Percentiles rank a stretch among this genome's conserved stretches.
These are phyloP conservation scores for Fissipunctia ypsillon DNA, from an alignment of 2,888 invertebrate species.

Conservation along the genomic window DNA sequence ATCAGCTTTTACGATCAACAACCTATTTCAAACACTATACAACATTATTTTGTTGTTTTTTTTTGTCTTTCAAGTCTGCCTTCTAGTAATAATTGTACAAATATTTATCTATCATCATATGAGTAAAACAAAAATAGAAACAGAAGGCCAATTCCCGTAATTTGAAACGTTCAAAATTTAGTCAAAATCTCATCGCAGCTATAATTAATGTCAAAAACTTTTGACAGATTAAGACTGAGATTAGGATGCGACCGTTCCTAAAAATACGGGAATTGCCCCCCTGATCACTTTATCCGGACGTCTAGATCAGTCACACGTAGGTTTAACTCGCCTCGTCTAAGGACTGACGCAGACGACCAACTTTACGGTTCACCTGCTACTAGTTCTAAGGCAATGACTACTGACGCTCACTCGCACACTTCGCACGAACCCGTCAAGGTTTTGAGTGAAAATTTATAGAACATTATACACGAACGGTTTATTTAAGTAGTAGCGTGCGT, in stretches of 20 bases:
- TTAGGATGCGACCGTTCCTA: too few species aligned
- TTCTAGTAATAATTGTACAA: background rate
- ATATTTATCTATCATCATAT: background rate
- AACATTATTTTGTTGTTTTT: background rate
- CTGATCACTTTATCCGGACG: conserved; percentile 7
- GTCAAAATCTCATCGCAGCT: too few species aligned
- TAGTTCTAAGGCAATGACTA: conserved; percentile 69
- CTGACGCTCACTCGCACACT: conserved; percentile 67
- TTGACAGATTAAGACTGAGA: too few species aligned
- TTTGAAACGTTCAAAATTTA: too few species aligned
- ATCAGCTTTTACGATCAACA: background rate
- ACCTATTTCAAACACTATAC: background rate
- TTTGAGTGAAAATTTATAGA: conserved; percentile 55
- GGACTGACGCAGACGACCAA: conserved; percentile 66
- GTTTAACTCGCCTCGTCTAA: conserved; percentile 15
- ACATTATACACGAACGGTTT: conserved; percentile 21
- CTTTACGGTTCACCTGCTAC: conserved; percentile 60
- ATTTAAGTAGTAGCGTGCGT: conserved; percentile 37
- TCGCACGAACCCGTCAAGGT: conserved; percentile 57
- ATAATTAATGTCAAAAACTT: too few species aligned
- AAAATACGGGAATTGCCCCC: too few species aligned
- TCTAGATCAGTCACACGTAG: conserved; percentile 23
- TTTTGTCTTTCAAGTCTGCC: background rate
- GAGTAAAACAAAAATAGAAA: background rate
- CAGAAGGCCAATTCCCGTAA: too few species aligned